These are phyloP conservation scores for Deilephila porcellus DNA, from an alignment of 2,888 invertebrate genomes.

Conservation along the genomic window DNA sequence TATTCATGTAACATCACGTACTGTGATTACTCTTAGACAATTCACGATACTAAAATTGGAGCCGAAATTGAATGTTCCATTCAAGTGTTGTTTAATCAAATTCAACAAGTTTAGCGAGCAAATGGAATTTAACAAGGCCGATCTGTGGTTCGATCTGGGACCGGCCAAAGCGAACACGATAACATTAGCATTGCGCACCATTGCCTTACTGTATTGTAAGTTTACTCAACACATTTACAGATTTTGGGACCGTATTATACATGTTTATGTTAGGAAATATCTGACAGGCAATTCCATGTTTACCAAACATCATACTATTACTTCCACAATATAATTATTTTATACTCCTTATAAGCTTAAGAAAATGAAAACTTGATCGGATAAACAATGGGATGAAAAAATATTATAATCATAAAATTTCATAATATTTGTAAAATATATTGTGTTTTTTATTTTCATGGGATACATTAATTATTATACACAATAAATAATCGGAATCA, in stretches of 20 bases:
- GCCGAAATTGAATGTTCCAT: slow-evolving; percentile 22
- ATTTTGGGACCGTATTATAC: background rate
- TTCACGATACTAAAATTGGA: slow-evolving; percentile 24
- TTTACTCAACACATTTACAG: background rate
- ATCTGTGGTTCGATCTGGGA: slow-evolving; percentile 14
- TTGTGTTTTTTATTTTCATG: no score
- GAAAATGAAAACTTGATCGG: no score
- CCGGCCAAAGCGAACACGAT: slow-evolving; percentile 13
- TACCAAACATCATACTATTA: no score
- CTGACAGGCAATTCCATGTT: no score
- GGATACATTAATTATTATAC: no score
- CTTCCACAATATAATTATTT: no score
- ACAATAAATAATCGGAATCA: no score
- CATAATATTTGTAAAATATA: no score
- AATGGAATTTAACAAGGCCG: slow-evolving; percentile 33
- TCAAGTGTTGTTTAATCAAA: slow-evolving; percentile 65
- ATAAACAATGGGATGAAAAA: no score
- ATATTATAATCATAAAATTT: no score
- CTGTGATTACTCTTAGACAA: background rate
- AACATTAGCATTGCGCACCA: slow-evolving; percentile 18
- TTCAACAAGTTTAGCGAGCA: slow-evolving; percentile 48
- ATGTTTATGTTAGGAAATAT: no score
- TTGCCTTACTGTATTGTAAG: background rate
- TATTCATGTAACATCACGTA: background rate
- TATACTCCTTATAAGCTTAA: no score